Percentiles rank a stretch among this genome's conserved stretches.
Conservation (phyloP, 2,888 invertebrate genomes). For the Meteorus cinctellus region DNA sequence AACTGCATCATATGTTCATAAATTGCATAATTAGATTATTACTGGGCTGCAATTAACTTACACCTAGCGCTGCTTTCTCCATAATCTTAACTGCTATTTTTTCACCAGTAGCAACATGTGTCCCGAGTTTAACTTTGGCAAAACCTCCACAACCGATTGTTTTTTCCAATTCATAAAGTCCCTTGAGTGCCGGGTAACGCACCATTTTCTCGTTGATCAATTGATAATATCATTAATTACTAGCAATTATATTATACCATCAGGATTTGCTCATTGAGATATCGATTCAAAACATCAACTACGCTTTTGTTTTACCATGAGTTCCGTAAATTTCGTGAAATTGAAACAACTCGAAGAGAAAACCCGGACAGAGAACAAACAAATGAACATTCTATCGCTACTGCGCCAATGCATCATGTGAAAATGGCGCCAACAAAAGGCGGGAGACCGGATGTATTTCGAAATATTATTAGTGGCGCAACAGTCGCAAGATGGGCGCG, state of each 20-base stretch:
- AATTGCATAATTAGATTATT: not conserved
- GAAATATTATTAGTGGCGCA: not conserved
- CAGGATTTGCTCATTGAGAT: too few species aligned
- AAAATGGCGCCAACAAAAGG: slow-evolving; percentile 2
- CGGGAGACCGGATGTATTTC: not conserved
- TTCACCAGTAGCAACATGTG: slow-evolving; percentile 85
- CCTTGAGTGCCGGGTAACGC: slow-evolving; percentile 76
- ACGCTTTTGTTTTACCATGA: not conserved
- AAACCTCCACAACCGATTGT: slow-evolving; percentile 86
- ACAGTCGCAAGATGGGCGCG: not conserved
- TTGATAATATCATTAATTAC: too few species aligned
- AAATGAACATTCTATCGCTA: not conserved
- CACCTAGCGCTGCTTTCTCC: slow-evolving; percentile 83
- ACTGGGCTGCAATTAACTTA: slow-evolving; percentile 66
- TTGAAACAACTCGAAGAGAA: not conserved
- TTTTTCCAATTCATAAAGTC: slow-evolving; percentile 80
- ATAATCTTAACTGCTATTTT: slow-evolving; percentile 89
- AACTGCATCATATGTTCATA: slow-evolving; percentile 23
- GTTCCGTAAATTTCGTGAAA: not conserved
- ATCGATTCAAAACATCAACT: too few species aligned
- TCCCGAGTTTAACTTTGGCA: slow-evolving; percentile 85
- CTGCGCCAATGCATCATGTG: not conserved
- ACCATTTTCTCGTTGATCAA: slow-evolving; percentile 69
- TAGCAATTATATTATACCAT: too few species aligned
- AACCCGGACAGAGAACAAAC: not conserved